Evolutionary conservation across 2,797 vertebrate species (phyloP).

Genomic region (Arnoldichthys spilopterus): DNA sequence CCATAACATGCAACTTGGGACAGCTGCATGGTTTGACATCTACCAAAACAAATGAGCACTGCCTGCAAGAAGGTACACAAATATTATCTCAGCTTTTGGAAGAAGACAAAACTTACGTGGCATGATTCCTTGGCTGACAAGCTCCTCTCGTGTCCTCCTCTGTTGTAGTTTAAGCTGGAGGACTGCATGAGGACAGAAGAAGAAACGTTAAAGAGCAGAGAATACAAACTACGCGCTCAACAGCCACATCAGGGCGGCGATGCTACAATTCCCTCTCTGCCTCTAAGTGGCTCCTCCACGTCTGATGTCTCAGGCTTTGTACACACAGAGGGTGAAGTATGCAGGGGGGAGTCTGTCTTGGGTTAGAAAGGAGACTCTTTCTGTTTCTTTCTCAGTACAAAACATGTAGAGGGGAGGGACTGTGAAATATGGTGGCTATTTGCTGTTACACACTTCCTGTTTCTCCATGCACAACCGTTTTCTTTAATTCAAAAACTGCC

Average conservation of each 20-base stretch:
- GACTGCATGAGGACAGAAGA: slow-evolving; percentile 83
- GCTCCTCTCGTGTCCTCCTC: slow-evolving; percentile 94
- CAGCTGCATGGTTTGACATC: neutral
- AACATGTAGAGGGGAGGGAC: slow-evolving; percentile 52
- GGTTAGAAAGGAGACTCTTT: neutral
- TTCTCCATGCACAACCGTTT: slow-evolving; percentile 55
- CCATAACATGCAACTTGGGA: neutral
- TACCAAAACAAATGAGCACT: neutral
- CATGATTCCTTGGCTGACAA: slow-evolving; percentile 99
- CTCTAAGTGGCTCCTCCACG: neutral
- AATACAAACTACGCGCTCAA: slow-evolving; percentile 33
- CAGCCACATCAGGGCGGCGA: slow-evolving; percentile 27
- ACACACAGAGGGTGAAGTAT: slow-evolving; percentile 15
- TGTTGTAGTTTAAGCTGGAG: slow-evolving; percentile 99
- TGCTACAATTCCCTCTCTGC: neutral
- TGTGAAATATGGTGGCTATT: slow-evolving; percentile 55
- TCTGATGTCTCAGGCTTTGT: neutral
- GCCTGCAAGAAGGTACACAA: neutral
- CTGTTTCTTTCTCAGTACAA: slow-evolving; percentile 48
- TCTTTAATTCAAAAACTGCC: slow-evolving; percentile 33
- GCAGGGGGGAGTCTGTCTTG: slow-evolving; percentile 4
- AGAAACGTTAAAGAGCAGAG: slow-evolving; percentile 46
- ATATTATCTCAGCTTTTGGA: neutral
- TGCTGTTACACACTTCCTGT: slow-evolving; percentile 76
- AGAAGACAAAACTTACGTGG: slow-evolving; percentile 87